phyloP scores from a whole-genome alignment of 92 coral and sea anemone species.

The Epizoanthus stellaris region DNA sequence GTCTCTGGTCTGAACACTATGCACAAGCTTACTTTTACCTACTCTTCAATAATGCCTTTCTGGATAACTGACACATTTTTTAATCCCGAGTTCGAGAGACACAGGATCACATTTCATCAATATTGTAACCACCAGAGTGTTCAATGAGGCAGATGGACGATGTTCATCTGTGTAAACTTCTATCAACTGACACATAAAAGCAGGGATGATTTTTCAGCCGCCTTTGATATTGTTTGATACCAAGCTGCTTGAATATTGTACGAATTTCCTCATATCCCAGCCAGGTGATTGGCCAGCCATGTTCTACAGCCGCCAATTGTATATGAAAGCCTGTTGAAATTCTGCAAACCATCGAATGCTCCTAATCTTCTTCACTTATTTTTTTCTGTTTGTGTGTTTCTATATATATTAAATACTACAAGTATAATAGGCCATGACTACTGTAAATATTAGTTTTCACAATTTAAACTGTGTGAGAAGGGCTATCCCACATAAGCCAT shows the following conservation, averaged over 20 bases:
- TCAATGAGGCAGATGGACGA: conserved; percentile 44
- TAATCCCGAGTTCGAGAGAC: conserved; percentile 54
- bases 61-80: conserved; percentile 50
- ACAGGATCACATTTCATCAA: conserved; percentile 37
- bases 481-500: conserved; percentile 21
- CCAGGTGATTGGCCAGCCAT: conserved; percentile 74
- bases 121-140: conserved; percentile 41
- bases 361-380: too few relatives aligned
- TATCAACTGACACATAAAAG: conserved; percentile 61
- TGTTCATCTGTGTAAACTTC: conserved; percentile 45
- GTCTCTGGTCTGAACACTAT: conserved; percentile 51
- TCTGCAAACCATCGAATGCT: too few relatives aligned
- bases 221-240: conserved; percentile 54
- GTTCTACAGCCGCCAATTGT: conserved; percentile 62
- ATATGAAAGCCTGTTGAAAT: too few relatives aligned
- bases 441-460: conserved; percentile 12
- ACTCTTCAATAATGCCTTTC: conserved; percentile 60
- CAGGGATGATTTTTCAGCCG: conserved; percentile 63
- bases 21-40: conserved; percentile 52
- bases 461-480: conserved; percentile 9
- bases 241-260: conserved; percentile 50
- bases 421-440: conserved; percentile 8
- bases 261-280: conserved; percentile 49
- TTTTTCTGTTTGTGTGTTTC: too few relatives aligned
- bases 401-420: too few relatives aligned